Percentiles rank a stretch among this genome's conserved stretches.
Conservation (phyloP, 2,797 vertebrate genomes). For the Poecilia gillii region DNA sequence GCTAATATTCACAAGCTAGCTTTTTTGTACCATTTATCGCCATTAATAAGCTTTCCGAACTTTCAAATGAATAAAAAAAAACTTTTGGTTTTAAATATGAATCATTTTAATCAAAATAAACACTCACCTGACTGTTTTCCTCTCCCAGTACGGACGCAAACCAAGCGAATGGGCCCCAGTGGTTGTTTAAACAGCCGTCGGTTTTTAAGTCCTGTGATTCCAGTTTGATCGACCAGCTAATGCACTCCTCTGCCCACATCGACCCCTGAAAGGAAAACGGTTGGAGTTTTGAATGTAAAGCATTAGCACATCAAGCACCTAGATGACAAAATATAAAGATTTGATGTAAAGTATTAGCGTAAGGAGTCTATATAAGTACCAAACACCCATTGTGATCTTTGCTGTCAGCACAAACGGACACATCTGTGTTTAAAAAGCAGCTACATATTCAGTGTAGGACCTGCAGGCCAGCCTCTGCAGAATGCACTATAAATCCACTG, state of each 20-base stretch:
- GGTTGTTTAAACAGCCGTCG: conserved; percentile 59
- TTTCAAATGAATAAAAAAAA: neutral
- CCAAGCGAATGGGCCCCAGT: conserved; percentile 79
- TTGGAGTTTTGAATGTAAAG: conserved; percentile 30
- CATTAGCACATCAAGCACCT: neutral
- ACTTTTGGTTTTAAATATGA: neutral
- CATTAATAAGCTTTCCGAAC: neutral
- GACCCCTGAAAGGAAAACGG: conserved; percentile 11
- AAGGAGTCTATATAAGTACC: neutral
- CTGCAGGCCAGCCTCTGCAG: neutral
- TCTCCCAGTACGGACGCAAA: conserved; percentile 77
- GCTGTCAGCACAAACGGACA: conserved; percentile 32
- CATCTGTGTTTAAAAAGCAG: conserved; percentile 25
- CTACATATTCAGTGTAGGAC: conserved; percentile 21
- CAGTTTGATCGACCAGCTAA: conserved; percentile 34
- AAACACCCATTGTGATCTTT: conserved; percentile 11
- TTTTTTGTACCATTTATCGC: neutral
- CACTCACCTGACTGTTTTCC: neutral
- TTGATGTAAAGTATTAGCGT: neutral
- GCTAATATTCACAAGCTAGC: neutral
- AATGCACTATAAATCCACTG: neutral
- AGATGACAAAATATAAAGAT: neutral
- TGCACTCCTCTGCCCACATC: conserved; percentile 16
- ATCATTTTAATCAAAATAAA: neutral
- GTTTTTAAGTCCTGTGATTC: conserved; percentile 29